Percentiles rank a stretch among this genome's conserved stretches.
Evolutionary conservation across 2,888 invertebrate genomes (phyloP).

Genomic region (Allacma fusca): DNA sequence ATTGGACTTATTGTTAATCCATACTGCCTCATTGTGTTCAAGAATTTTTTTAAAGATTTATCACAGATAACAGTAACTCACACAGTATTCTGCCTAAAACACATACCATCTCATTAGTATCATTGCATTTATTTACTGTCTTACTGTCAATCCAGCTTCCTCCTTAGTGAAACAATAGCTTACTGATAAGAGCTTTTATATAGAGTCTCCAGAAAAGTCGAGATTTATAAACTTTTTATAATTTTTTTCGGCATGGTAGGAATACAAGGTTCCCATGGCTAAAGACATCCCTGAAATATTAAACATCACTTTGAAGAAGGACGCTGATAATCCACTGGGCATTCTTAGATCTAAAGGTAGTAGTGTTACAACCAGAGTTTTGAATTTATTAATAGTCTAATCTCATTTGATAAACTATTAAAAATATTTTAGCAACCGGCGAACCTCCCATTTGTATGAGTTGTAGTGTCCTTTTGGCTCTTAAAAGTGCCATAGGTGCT

Average conservation of each 20-base stretch:
- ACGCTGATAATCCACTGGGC: conserved; percentile 73
- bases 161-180: no score
- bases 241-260: no score
- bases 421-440: conserved; percentile 66
- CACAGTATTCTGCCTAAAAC: no score
- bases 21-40: no score
- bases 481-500: conserved; percentile 74
- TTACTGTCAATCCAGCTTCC: no score
- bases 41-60: no score
- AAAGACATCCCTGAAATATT: conserved; percentile 61
- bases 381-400: neutral
- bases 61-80: no score
- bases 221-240: conserved; percentile 16
- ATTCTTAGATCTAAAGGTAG: conserved; percentile 75
- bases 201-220: no score
- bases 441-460: conserved; percentile 69
- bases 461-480: conserved; percentile 69
- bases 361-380: neutral
- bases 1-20: no score
- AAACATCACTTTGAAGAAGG: conserved; percentile 72
- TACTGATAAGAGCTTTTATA: no score
- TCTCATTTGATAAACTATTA: neutral
- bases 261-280: conserved; percentile 56
- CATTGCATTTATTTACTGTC: no score
- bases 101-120: no score